phyloP scores from a whole-genome alignment of 2,113 vertebrate species.

The Neotoma lepida region DNA sequence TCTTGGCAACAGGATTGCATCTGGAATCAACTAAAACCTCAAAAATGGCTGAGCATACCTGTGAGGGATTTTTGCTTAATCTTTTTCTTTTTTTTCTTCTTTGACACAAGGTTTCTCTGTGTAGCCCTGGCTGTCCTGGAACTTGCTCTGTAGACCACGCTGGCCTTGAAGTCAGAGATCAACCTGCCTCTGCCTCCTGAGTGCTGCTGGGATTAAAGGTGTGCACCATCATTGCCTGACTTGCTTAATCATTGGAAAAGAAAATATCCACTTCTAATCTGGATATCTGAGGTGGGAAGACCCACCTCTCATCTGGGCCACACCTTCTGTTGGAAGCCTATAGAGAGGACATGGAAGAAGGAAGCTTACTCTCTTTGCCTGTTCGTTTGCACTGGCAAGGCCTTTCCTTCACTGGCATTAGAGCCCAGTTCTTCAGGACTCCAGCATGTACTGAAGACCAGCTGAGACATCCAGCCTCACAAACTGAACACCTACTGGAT shows the following conservation, averaged over 20 bases:
- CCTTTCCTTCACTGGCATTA: neutral
- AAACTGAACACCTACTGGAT: neutral
- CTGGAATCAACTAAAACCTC: neutral
- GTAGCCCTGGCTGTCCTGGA: neutral
- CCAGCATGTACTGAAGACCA: neutral
- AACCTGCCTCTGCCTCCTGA: neutral
- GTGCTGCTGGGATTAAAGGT: neutral
- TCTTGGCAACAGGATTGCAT: neutral
- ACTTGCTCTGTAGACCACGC: neutral
- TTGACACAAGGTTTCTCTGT: neutral
- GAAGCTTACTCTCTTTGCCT: neutral
- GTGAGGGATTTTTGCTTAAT: neutral
- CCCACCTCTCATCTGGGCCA: neutral
- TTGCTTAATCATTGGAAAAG: neutral
- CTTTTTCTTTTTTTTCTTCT: neutral
- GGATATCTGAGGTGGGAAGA: neutral
- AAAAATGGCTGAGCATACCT: neutral
- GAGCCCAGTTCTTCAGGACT: neutral
- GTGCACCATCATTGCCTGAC: rapidly evolving
- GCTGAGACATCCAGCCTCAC: neutral
- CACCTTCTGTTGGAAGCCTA: neutral
- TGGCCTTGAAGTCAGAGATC: neutral
- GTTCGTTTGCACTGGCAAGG: neutral
- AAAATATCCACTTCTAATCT: neutral
- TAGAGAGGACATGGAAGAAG: neutral